These are phyloP conservation scores for Stegana nigrithorax DNA, from an alignment of 2,888 invertebrate genomes.

Conservation along the genomic window DNA sequence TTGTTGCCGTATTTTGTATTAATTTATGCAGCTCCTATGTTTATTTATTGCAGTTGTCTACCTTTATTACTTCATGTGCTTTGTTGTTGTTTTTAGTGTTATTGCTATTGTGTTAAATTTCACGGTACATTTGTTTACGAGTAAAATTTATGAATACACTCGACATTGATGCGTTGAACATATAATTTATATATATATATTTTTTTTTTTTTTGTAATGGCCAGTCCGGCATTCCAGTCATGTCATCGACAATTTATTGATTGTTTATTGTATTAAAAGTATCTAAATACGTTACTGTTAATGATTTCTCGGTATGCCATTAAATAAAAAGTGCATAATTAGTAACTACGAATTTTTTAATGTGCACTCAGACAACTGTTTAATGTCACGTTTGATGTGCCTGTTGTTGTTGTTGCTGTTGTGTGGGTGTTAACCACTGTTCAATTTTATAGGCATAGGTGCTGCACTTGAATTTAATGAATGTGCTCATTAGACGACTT, in stretches of 20 bases:
- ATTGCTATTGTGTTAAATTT: neutral
- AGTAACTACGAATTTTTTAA: neutral
- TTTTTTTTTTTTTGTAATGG: neutral
- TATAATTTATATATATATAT: neutral
- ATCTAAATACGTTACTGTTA: too few relatives aligned
- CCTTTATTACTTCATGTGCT: neutral
- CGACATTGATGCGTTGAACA: neutral
- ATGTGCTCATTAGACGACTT: too few relatives aligned
- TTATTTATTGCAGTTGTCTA: constrained; percentile 5
- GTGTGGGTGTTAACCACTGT: constrained; percentile 1
- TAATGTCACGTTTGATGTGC: too few relatives aligned
- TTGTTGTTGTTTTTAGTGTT: neutral
- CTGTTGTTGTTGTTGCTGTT: neutral
- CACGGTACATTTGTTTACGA: constrained; percentile 8
- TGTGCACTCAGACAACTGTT: too few relatives aligned
- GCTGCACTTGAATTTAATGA: neutral
- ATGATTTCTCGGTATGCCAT: neutral
- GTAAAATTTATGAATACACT: neutral
- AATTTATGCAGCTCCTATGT: constrained; percentile 5
- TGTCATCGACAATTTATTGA: constrained; percentile 4
- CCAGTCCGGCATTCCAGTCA: constrained; percentile 4
- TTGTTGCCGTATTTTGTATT: constrained; percentile 1
- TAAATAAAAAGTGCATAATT: neutral
- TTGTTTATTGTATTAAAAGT: constrained; percentile 2
- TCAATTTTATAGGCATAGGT: too few relatives aligned